Base-by-base conservation (phyloP, 2,113 vertebrate genomes). In the Sinosuthora webbiana region DNA sequence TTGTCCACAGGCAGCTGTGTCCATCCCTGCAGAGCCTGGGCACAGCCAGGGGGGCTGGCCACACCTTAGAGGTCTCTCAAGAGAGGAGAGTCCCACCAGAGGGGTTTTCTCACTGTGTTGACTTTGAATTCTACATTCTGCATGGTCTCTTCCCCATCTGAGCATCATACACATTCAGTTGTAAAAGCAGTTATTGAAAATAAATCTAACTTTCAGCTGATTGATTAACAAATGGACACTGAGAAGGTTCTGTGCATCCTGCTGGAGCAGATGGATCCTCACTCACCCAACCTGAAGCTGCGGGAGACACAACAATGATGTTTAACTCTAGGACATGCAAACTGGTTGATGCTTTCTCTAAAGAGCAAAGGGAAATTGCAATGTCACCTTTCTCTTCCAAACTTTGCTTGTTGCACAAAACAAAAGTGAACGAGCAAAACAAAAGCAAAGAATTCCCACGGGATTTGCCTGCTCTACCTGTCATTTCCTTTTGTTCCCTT, bases 121-220 rank as follows among this genome's bases (percentile, higher is more conserved):
- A 94, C 95, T 97, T 95, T 95, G 97, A 98, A 98, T 98, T 97
- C 95, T 94, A 74, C 70, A 70, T 94, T 94, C 94, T 83, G 28
- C 88, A 85, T 62, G 88, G 96, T 96, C 95, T 97, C 91, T 86
- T 97, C 95, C 76, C 94, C 95, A 95, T 80, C 91, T 78, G 89
- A 96, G 90, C n/a, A 96, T 83, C 93, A 97, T 83, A 94, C 89
- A 94, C 56, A 74, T 81, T 94, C 94, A 92, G 92, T 92, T 87
- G 90, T 78, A 96, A 95, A 97, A 75, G 80, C 93, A 97, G 93
- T 95, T 90, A 93, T 81, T 79, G 83, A 95, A 97, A 97, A 96
- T 91, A 95, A 97, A 97, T 74, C 81, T 44, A 60, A 94, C 78
- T 95, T 83, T 69, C 11, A 96, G 78, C 25, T 94, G 60, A 93